Evolutionary conservation across 2,888 invertebrate species (phyloP).

Genomic region (Geophilus truncorum): DNA sequence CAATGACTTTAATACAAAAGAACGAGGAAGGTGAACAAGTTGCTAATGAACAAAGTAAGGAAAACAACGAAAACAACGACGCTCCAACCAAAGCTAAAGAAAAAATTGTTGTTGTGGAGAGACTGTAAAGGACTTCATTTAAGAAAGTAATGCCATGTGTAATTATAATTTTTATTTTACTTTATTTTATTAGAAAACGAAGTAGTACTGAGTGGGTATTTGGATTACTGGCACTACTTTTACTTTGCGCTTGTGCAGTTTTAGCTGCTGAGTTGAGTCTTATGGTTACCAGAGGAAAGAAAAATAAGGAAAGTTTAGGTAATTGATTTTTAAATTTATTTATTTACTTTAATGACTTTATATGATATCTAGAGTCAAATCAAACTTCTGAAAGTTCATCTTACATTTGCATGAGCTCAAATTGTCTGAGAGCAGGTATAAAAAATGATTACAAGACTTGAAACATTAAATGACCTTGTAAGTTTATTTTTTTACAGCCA

Average conservation of each 20-base stretch:
- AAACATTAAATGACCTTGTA: not conserved
- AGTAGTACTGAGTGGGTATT: slow-evolving; percentile 5
- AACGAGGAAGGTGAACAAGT: not conserved
- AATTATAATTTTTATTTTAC: not conserved
- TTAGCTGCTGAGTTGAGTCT: slow-evolving; percentile 20
- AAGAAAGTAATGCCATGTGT: not conserved
- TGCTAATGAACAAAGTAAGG: too few species aligned
- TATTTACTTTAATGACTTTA: not conserved
- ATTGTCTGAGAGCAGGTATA: slow-evolving; percentile 9
- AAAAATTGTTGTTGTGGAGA: slow-evolving; percentile 8
- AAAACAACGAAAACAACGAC: not conserved
- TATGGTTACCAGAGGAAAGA: not conserved
- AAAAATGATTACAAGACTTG: not conserved
- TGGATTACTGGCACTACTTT: not conserved
- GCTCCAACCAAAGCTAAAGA: not conserved
- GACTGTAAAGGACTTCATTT: not conserved
- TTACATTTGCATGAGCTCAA: not conserved
- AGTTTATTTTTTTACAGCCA: not conserved
- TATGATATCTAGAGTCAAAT: not conserved
- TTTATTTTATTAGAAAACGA: not conserved
- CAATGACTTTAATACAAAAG: not conserved
- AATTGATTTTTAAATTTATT: not conserved
- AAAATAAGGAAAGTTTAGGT: not conserved
- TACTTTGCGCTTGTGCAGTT: not conserved
- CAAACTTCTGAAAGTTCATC: not conserved